Evolutionary conservation across 2,113 vertebrate species (phyloP).

Genomic region (Lepisosteus osseus): DNA sequence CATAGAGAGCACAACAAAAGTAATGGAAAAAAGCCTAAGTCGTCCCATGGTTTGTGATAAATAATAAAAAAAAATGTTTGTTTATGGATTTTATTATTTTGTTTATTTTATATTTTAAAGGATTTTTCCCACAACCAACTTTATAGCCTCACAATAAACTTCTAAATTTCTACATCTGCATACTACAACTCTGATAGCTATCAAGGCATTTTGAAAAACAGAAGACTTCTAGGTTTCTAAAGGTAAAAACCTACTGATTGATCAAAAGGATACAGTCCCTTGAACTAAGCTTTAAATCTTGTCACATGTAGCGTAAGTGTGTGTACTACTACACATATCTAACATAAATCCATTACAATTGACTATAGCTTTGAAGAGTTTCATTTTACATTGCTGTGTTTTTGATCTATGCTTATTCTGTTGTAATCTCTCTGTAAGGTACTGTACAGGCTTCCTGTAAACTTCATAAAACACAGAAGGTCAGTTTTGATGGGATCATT

Average conservation of each 20-base stretch:
- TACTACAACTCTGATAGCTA: no score
- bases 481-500: constrained; percentile 60
- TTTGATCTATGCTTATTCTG: constrained; percentile 64
- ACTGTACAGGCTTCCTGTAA: constrained; percentile 47
- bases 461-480: constrained; percentile 60
- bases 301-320: constrained; percentile 16
- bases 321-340: constrained; percentile 33
- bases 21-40: no score
- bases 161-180: no score
- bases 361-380: constrained; percentile 32
- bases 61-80: no score
- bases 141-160: no score
- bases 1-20: no score
- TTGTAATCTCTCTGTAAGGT: constrained; percentile 67
- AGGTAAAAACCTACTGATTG: constrained; percentile 34
- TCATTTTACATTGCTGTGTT: constrained; percentile 52
- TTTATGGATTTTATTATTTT: no score
- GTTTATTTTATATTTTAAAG: no score
- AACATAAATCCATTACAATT: constrained; percentile 40
- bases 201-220: no score
- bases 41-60: no score
- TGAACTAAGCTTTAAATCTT: constrained; percentile 39
- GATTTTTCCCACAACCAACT: no score
- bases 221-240: no score
- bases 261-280: constrained; percentile 31